Base-by-base conservation (phyloP, 1,140 invertebrate genomes). In the Cephus cinctus region DNA sequence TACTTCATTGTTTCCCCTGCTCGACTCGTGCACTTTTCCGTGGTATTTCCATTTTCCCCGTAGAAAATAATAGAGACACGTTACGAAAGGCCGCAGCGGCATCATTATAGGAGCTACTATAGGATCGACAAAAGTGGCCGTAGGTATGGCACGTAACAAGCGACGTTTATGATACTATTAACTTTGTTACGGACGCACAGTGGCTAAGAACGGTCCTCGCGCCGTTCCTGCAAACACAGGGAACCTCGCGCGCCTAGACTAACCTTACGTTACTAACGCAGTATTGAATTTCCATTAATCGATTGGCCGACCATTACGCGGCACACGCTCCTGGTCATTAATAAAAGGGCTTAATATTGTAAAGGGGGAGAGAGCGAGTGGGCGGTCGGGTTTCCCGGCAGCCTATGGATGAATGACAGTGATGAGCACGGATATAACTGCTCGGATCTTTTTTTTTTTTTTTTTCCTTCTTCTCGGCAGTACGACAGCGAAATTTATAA, bases 231-330 rank as follows among this genome's bases (percentile, higher is more conserved):
- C 34, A 8, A 9, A 18, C 34, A 14, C 8, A 15, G 34, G 14
- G 14, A 14, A 11, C 14, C 9, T 16, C 4, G 34, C 14, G 34
- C 8, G 8, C 19, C 9, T 12, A 18, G 14, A 36, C 34, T 15
- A 12, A 36, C 34, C 14, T 15, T 11, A 18, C 27, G 12, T 12
- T 12, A 12, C 27, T 12, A 30, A 12, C 8, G 4, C 54, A 56
- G 53, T 67, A 74, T 74, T 64, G 69, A 71, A 74, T 71, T 71
- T 71, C 69, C 64, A 74, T 74, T 71, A 72, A 74, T 74, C 69
- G 71, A 65, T 69, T 57, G 61, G 41, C 6, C 48, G 52, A 47
- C 59, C 60, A 65, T 71, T 70, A 66, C 61, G 56, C 45, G 57
- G 52, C 39, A 50, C 42, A 23, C 21, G 50, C 47, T 50, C 48